phyloP scores from a whole-genome alignment of 2,113 vertebrate genomes.

The Stigmatopora argus region DNA sequence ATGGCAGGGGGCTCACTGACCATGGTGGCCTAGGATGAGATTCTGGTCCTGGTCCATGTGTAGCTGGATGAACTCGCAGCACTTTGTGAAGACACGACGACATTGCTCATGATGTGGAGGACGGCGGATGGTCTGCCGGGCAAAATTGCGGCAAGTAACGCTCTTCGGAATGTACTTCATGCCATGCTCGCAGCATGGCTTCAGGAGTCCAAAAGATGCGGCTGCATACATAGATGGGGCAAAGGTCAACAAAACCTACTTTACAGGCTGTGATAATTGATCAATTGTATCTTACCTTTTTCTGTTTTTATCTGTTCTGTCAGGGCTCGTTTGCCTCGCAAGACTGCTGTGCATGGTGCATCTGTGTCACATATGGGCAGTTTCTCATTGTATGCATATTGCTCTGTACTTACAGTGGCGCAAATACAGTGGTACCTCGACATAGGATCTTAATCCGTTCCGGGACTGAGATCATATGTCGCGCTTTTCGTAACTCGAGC shows the following conservation, averaged over 20 bases:
- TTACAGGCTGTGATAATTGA: too few species aligned
- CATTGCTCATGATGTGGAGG: neutral
- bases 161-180: slow-evolving; percentile 39
- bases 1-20: slow-evolving; percentile 61
- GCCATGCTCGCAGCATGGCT: slow-evolving; percentile 68
- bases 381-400: too few species aligned
- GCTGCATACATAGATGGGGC: slow-evolving; percentile 18
- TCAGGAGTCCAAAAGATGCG: accelerated
- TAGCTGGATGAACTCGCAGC: slow-evolving; percentile 64
- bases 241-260: neutral
- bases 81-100: slow-evolving; percentile 52
- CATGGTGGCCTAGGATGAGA: slow-evolving; percentile 63
- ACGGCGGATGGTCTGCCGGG: neutral
- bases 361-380: slow-evolving; percentile 31
- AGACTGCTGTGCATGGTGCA: slow-evolving; percentile 40
- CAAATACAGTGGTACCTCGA: too few species aligned
- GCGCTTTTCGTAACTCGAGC: too few species aligned
- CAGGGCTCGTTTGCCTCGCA: slow-evolving; percentile 52
- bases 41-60: neutral
- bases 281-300: slow-evolving; percentile 34
- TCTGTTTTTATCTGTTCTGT: neutral
- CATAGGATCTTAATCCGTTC: too few species aligned
- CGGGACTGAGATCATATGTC: too few species aligned
- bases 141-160: slow-evolving; percentile 60
- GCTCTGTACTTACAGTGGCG: too few species aligned